A percentile compares a stretch with the other conserved stretches of the same genome.
Conservation (phyloP, 2,888 invertebrate species). For the Scaptomyza cyrtandrae region DNA sequence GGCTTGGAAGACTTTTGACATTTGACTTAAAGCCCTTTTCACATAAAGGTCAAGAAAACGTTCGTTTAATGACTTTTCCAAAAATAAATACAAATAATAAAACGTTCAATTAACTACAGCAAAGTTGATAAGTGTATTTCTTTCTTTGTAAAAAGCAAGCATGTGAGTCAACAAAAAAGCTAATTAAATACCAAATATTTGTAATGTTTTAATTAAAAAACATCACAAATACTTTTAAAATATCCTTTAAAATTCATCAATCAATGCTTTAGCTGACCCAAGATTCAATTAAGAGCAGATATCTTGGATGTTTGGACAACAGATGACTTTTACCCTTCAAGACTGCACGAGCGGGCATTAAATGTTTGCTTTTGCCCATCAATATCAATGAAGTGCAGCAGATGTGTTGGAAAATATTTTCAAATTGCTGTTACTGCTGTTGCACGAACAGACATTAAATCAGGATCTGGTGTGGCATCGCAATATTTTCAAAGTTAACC, state of each 20-base stretch:
- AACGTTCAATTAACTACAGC: too few species aligned
- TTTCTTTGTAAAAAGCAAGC: too few species aligned
- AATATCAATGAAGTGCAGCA: conserved; percentile 61
- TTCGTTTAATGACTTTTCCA: background rate
- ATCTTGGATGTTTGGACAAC: background rate
- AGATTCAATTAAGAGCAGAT: conserved; percentile 8
- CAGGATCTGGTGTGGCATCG: conserved; percentile 3
- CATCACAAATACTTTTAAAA: background rate
- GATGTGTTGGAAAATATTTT: conserved; percentile 42
- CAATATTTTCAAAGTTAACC: conserved; percentile 41
- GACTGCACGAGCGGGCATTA: conserved; percentile 15
- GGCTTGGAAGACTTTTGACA: background rate
- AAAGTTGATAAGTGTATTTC: too few species aligned
- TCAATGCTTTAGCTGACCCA: background rate
- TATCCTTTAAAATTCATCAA: background rate
- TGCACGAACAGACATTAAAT: background rate
- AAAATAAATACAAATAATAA: background rate
- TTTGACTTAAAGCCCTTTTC: background rate
- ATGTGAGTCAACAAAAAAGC: too few species aligned
- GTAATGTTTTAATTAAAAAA: background rate
- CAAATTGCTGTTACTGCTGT: conserved; percentile 11
- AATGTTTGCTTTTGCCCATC: conserved; percentile 47
- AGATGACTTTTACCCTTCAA: background rate
- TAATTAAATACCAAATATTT: background rate
- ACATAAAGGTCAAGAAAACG: background rate